A percentile compares a stretch with the other conserved stretches of the same genome.
These are phyloP conservation scores for Pilophorus perplexus DNA, from an alignment of 2,888 invertebrate genomes.

Conservation along the genomic window DNA sequence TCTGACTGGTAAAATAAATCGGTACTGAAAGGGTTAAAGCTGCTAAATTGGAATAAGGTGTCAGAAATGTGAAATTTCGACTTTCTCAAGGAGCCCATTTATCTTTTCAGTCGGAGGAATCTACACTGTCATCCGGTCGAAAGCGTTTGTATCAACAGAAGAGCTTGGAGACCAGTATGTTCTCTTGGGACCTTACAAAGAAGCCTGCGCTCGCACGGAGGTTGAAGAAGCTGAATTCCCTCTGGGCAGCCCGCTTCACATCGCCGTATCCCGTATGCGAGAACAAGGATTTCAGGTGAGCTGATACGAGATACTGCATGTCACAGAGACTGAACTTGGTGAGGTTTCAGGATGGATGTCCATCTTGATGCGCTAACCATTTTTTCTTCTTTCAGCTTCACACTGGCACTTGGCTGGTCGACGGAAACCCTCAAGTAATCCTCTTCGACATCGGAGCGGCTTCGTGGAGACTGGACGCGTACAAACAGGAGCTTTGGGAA, in stretches of 20 bases:
- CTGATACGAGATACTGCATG: no score
- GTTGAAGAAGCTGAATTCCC: conserved; percentile 91
- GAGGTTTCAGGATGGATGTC: no score
- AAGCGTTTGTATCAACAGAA: conserved; percentile 93
- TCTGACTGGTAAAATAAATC: no score
- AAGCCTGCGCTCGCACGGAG: conserved; percentile 87
- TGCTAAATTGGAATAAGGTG: no score
- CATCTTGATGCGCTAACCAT: background rate
- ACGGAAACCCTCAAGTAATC: conserved; percentile 98
- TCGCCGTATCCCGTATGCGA: conserved; percentile 74
- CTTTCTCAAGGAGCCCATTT: no score
- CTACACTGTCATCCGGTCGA: conserved; percentile 97
- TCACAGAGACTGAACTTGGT: no score
- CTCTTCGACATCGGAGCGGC: conserved; percentile 96
- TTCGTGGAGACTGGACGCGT: conserved; percentile 92
- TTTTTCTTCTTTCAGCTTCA: conserved; percentile 62
- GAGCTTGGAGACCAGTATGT: conserved; percentile 98
- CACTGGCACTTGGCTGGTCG: conserved; percentile 98
- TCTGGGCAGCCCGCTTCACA: conserved; percentile 66
- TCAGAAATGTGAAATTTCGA: no score
- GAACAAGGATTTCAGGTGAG: conserved; percentile 82
- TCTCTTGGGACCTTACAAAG: conserved; percentile 92
- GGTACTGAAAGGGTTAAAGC: no score
- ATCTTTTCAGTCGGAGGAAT: conserved; percentile 93
- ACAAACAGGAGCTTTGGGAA: conserved; percentile 92